Conservation (phyloP, 2,113 vertebrate species). For the Trematomus loennbergii region DNA sequence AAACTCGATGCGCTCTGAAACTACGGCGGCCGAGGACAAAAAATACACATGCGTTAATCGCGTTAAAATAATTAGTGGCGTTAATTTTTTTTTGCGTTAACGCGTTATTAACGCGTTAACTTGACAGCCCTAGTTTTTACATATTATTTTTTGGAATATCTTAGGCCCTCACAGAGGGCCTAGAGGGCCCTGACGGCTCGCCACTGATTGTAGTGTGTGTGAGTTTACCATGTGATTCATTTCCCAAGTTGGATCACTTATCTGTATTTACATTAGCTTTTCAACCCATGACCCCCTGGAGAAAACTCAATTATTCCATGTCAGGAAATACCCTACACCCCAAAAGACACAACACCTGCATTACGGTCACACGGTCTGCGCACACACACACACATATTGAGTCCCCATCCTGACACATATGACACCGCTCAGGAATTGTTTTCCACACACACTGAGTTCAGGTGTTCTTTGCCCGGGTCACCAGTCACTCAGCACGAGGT, state of each 20-base stretch:
- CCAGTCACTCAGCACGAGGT: conserved; percentile 16
- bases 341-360: no score
- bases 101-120: no score
- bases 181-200: no score
- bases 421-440: no score
- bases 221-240: background rate
- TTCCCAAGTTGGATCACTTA: background rate
- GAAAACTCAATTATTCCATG: background rate
- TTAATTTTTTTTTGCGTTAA: no score
- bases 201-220: background rate
- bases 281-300: background rate
- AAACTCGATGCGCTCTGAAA: no score
- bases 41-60: no score
- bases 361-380: background rate
- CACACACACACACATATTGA: background rate
- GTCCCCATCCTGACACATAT: background rate
- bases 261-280: background rate
- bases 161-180: no score
- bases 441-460: conserved; percentile 3
- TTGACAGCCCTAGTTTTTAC: no score
- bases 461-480: conserved; percentile 8
- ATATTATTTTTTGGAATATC: no score
- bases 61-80: no score
- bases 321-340: background rate
- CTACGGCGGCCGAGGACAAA: no score